Evolutionary conservation across 2,888 invertebrate genomes (phyloP).

Genomic region (Meiosimyza platycephala): DNA sequence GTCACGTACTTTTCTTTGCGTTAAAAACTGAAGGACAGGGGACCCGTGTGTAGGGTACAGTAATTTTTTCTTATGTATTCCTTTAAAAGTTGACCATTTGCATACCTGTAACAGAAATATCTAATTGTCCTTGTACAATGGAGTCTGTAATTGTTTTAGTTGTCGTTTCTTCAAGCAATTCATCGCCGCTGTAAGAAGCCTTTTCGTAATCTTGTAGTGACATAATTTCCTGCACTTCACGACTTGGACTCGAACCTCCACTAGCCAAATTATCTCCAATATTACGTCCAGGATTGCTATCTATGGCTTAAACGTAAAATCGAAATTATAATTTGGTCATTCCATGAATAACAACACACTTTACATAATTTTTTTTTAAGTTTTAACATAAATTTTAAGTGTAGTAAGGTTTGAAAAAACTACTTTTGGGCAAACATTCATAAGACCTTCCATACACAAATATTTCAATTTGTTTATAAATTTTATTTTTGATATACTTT

Average conservation of each 20-base stretch:
- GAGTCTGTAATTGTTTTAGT: constrained; percentile 16
- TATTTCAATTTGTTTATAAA: too few species aligned
- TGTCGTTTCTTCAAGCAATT: constrained; percentile 44
- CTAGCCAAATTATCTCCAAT: constrained; percentile 70
- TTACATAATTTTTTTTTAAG: background rate
- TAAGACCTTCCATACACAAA: too few species aligned
- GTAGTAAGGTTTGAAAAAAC: too few species aligned
- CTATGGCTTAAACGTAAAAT: constrained; percentile 50
- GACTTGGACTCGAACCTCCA: constrained; percentile 89
- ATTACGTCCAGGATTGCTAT: constrained; percentile 58
- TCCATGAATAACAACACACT: background rate
- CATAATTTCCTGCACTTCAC: constrained; percentile 90
- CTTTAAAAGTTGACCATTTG: background rate
- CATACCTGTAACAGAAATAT: background rate
- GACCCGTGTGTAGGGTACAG: too few species aligned
- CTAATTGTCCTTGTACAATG: background rate
- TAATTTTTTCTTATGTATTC: too few species aligned
- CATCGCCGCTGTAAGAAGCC: constrained; percentile 53
- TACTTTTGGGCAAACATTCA: too few species aligned
- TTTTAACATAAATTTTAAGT: too few species aligned
- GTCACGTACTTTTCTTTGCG: too few species aligned
- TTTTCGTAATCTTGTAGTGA: constrained; percentile 72
- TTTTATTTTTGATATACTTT: too few species aligned
- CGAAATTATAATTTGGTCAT: background rate
- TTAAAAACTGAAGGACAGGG: too few species aligned